A percentile compares a stretch with the other conserved stretches of the same genome.
Conservation (phyloP, 2,888 invertebrate species). For the Lasiommata megera region DNA sequence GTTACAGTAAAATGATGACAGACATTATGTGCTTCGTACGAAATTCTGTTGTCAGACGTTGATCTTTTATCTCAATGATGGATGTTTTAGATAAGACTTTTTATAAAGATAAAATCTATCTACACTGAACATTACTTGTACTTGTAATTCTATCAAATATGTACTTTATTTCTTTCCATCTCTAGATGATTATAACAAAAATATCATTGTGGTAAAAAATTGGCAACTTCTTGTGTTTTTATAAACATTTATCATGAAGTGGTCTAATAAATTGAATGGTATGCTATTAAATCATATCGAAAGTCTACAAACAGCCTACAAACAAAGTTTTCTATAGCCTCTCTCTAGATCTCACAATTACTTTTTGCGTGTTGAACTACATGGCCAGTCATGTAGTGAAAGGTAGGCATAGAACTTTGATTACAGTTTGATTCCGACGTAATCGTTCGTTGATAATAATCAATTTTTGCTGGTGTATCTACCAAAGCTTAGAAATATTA, state of each 20-base stretch:
- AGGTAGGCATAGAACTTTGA: conserved; percentile 33
- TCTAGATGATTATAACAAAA: not conserved
- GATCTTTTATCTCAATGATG: conserved; percentile 26
- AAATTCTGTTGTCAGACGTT: conserved; percentile 12
- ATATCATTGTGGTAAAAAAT: not conserved
- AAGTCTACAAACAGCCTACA: not conserved
- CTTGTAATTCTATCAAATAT: no score
- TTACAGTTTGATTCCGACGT: conserved; percentile 31
- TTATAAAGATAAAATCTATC: not conserved
- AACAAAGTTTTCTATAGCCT: not conserved
- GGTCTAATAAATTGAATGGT: not conserved
- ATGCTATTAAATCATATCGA: not conserved
- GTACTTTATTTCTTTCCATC: not conserved
- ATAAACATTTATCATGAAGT: not conserved
- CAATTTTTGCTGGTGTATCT: not conserved
- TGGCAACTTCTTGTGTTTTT: not conserved
- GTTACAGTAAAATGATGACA: not conserved
- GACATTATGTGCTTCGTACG: not conserved
- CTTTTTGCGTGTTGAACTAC: conserved; percentile 52
- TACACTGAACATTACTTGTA: not conserved
- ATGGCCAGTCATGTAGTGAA: conserved; percentile 38
- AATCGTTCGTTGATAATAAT: conserved; percentile 17
- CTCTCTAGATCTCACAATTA: conserved; percentile 42
- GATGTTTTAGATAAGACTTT: conserved; percentile 37
- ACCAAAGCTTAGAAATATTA: not conserved